Evolutionary conservation across 2,797 vertebrate genomes (phyloP).

Genomic region (Clamator glandarius): DNA sequence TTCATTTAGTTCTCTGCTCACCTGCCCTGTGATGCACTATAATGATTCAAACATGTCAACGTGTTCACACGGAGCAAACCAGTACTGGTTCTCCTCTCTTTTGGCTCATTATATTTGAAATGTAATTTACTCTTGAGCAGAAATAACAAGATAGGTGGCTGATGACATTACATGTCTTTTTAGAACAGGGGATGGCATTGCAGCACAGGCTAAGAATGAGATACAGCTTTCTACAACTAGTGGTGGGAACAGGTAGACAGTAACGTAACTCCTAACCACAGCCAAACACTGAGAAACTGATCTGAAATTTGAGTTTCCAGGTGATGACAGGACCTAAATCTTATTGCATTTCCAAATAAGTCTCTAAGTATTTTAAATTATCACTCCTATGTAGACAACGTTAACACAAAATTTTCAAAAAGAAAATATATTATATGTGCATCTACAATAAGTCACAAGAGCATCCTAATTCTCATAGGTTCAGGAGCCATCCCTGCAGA

Average conservation of each 20-base stretch:
- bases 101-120: background rate
- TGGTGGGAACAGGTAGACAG: background rate
- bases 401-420: background rate
- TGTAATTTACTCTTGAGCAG: background rate
- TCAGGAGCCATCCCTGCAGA: background rate
- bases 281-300: background rate
- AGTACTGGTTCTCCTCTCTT: background rate
- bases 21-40: background rate
- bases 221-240: background rate
- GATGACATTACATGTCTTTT: background rate
- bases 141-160: background rate
- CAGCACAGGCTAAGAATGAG: background rate
- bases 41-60: background rate
- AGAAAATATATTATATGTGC: rapidly evolving
- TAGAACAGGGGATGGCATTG: background rate
- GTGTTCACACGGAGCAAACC: background rate
- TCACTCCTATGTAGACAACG: rapidly evolving
- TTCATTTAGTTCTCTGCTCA: background rate
- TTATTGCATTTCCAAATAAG: background rate
- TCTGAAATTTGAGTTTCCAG: background rate
- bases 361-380: background rate
- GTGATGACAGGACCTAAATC: background rate
- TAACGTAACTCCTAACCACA: background rate
- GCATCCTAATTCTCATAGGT: background rate
- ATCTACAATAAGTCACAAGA: background rate